Conservation (phyloP, 2,113 vertebrate species). For the Halcyon senegalensis region DNA sequence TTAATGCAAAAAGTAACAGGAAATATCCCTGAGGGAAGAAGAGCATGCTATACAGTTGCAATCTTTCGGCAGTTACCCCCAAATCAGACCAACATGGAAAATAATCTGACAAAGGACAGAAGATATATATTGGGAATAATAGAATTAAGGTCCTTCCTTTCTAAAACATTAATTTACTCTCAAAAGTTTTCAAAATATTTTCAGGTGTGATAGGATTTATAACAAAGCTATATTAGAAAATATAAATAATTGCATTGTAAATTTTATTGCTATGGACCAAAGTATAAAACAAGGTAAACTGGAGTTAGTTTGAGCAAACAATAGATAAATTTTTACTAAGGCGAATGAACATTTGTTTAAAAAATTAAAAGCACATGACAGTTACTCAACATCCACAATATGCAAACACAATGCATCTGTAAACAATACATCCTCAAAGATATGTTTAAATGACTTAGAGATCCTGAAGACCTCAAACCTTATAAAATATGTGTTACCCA, state of each 20-base stretch:
- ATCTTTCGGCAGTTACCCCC: background rate
- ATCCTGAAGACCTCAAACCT: background rate
- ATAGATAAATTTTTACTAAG: background rate
- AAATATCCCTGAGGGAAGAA: background rate
- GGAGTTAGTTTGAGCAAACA: background rate
- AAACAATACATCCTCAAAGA: background rate
- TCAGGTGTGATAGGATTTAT: background rate
- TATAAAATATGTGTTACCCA: background rate
- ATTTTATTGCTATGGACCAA: background rate
- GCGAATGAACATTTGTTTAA: background rate
- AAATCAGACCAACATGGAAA: background rate
- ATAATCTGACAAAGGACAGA: background rate
- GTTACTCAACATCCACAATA: background rate
- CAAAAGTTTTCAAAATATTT: background rate
- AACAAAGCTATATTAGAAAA: background rate
- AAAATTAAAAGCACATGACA: background rate
- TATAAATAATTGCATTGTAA: background rate
- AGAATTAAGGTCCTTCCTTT: background rate
- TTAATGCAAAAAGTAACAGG: background rate
- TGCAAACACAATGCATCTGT: background rate
- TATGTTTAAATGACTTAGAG: background rate
- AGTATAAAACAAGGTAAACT: background rate
- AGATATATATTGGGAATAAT: background rate
- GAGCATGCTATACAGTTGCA: background rate
- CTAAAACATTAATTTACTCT: background rate